These are phyloP conservation scores for Chloromyia formosa DNA, from an alignment of 2,888 invertebrate species.

Conservation along the genomic window DNA sequence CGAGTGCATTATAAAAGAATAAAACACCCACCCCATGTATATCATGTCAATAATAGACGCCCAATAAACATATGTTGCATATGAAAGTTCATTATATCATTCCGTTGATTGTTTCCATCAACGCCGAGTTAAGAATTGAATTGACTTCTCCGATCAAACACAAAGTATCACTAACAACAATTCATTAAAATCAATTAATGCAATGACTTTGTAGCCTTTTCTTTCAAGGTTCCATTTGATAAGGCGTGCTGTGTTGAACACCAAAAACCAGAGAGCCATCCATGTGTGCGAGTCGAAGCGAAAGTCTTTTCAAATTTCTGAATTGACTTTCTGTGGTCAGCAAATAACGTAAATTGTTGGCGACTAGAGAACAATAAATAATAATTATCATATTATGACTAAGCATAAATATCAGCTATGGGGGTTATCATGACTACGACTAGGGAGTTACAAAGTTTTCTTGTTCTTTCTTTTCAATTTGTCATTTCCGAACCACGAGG, in stretches of 20 bases:
- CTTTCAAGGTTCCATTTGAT: constrained; percentile 44
- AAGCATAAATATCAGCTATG: constrained; percentile 42
- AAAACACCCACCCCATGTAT: neutral
- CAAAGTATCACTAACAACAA: constrained; percentile 37
- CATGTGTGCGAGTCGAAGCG: no score
- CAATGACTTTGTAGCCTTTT: constrained; percentile 48
- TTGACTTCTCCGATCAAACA: constrained; percentile 7
- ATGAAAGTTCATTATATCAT: constrained; percentile 24
- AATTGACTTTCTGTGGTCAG: neutral
- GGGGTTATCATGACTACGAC: constrained; percentile 43
- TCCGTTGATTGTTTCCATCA: neutral
- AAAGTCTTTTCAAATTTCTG: no score
- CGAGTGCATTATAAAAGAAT: neutral
- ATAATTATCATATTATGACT: constrained; percentile 45
- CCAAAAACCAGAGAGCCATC: no score
- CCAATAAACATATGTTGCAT: constrained; percentile 6
- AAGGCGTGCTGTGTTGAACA: constrained; percentile 3
- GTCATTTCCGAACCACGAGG: constrained; percentile 24
- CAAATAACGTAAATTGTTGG: constrained; percentile 16
- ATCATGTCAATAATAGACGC: constrained; percentile 21
- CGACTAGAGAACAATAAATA: constrained; percentile 47
- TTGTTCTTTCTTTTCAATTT: constrained; percentile 32
- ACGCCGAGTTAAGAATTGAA: neutral
- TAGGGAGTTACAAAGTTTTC: neutral
- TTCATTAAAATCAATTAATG: constrained; percentile 50